Base-by-base conservation (phyloP, 2,113 vertebrate species). In the Monarcha castaneiventris region DNA sequence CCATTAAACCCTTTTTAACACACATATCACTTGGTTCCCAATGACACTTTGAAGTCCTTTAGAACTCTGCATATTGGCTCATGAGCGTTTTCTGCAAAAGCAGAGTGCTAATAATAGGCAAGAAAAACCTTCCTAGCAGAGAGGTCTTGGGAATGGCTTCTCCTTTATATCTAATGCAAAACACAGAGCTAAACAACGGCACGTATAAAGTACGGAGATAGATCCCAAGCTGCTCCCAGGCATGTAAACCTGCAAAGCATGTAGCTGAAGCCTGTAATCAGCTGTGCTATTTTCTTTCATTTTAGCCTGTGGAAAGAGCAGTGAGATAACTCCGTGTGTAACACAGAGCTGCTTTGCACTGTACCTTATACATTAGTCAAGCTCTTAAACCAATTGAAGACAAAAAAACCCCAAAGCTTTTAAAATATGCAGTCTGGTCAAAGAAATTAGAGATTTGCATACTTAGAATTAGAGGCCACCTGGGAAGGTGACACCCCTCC, bases 1-100 rank as follows among this genome's bases (percentile, higher is more conserved):
- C 96, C 81, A 92, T 95, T 95, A 94, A 95, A 96, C 84, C 83
- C 80, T 92, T 94, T 93, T 93, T 91, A 95, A 95, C 95, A 91
- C 61, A 78, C 88, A 85, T 90, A 83, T 94, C 93, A 87, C 87
- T 94, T 66, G 77, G 73, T 80, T 95, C 84, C 83, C 81, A 69
- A 48, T 78, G 89, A 96, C 86, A 91, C 90, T 94, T 95, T 95
- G 95, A 96, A 96, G 90, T 90, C 89, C 90, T 91, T 85, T 96
- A 84, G 87, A 95, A 91, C 48, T 91, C 73, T 84, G 79, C 82
- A 43, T 81, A 68, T 39, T 93, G 84, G 91, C 71, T 94, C 84
- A 72, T 5, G 67, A 86, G 78, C 0, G 0, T 43, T 78, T 55
- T 82, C 87, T 94, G 87, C 82, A 93, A 94, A 94, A 96, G 79